Evolutionary conservation across 2,797 vertebrate genomes (phyloP).

Genomic region (Poeciliopsis paucimaculata): DNA sequence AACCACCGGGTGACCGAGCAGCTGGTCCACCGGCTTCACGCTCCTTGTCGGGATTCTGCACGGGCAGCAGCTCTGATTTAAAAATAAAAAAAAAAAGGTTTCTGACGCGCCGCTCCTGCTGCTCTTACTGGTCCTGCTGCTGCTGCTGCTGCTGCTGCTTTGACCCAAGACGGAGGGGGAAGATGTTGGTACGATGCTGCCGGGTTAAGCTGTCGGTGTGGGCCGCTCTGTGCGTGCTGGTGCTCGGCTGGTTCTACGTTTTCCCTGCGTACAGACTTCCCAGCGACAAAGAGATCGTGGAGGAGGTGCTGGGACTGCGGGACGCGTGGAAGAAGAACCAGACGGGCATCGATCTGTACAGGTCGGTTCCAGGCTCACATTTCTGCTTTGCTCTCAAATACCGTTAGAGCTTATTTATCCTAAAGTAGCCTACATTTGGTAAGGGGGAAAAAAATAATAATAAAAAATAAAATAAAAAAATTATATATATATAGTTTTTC

Average conservation of each 20-base stretch:
- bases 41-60: conserved; percentile 40
- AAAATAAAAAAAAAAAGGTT: neutral
- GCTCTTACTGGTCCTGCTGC: conserved; percentile 10
- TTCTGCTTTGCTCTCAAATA: neutral
- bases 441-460: too few relatives aligned
- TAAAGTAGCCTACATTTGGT: neutral
- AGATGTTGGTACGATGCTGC: conserved; percentile 85
- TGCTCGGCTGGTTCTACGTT: conserved; percentile 95
- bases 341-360: conserved; percentile 86
- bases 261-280: conserved; percentile 89
- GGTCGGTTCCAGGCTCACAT: conserved; percentile 76
- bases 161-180: conserved; percentile 18
- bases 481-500: too few relatives aligned
- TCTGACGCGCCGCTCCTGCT: conserved; percentile 5
- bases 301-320: conserved; percentile 89
- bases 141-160: neutral
- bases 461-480: too few relatives aligned
- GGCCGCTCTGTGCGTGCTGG: conserved; percentile 88
- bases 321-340: conserved; percentile 87
- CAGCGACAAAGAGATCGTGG: conserved; percentile 89
- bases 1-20: conserved; percentile 11
- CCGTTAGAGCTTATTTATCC: neutral
- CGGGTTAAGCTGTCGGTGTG: conserved; percentile 87
- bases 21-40: conserved; percentile 20
- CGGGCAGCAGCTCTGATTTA: conserved; percentile 13